These are phyloP conservation scores for Spilarctia lutea DNA, from an alignment of 2,888 invertebrate genomes.

Conservation along the genomic window DNA sequence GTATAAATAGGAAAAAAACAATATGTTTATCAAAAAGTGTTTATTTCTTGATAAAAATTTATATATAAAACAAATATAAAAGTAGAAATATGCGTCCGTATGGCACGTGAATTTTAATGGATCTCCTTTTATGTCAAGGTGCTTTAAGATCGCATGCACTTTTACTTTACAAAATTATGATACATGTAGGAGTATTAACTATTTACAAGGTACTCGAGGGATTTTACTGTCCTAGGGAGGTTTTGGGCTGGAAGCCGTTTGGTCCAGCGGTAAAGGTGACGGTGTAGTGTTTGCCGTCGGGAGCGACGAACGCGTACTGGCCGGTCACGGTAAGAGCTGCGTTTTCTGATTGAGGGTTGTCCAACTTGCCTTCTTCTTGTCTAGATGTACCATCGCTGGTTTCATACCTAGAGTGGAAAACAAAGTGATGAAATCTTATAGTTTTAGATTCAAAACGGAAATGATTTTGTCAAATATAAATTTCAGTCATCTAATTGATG, in stretches of 20 bases:
- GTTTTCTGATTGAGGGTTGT: slow-evolving; percentile 88
- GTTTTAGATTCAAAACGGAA: not conserved
- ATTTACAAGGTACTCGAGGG: slow-evolving; percentile 39
- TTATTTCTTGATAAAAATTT: slow-evolving; percentile 38
- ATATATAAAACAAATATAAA: slow-evolving; percentile 66
- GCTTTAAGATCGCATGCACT: slow-evolving; percentile 65
- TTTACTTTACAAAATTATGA: slow-evolving; percentile 32
- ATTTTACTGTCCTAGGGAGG: slow-evolving; percentile 78
- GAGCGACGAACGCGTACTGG: slow-evolving; percentile 88
- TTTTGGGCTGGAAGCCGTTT: slow-evolving; percentile 87
- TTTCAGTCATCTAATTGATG: not conserved
- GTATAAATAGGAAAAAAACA: not conserved
- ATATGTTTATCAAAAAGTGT: slow-evolving; percentile 26
- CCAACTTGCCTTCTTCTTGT: slow-evolving; percentile 88
- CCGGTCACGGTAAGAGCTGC: slow-evolving; percentile 88
- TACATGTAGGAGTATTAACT: slow-evolving; percentile 52
- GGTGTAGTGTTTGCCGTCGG: slow-evolving; percentile 89
- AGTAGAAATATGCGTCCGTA: slow-evolving; percentile 69
- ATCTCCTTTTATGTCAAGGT: slow-evolving; percentile 29
- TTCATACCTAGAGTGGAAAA: slow-evolving; percentile 81
- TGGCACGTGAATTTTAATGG: slow-evolving; percentile 79
- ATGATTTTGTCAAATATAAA: not conserved
- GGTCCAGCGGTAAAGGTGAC: slow-evolving; percentile 88
- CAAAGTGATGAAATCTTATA: not conserved
- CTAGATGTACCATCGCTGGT: slow-evolving; percentile 89